Conservation (phyloP, 2,113 vertebrate genomes). For the Nicator chloris region DNA sequence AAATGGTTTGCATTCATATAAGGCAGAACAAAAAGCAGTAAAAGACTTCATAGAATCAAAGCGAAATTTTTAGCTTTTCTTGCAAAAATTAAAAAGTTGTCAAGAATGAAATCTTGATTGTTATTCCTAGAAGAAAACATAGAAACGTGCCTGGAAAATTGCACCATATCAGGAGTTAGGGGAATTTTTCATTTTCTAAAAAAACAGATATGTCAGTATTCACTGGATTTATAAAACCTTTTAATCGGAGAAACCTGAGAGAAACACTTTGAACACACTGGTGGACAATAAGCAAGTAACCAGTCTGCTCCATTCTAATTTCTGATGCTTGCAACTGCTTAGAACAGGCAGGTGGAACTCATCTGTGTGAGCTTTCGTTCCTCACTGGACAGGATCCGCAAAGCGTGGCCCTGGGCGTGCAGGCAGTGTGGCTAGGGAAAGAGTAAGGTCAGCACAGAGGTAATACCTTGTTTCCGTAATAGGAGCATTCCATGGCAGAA, state of each 20-base stretch:
- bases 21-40: constrained; percentile 54
- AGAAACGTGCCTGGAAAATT: constrained; percentile 63
- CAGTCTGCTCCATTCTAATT: constrained; percentile 3
- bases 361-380: neutral
- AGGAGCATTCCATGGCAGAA: constrained; percentile 54
- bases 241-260: constrained; percentile 69
- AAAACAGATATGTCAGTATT: constrained; percentile 30
- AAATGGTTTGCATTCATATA: constrained; percentile 51
- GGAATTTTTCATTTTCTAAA: neutral
- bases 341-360: neutral
- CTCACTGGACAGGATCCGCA: constrained; percentile 6
- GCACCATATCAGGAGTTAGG: constrained; percentile 26
- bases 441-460: constrained; percentile 51
- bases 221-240: constrained; percentile 50
- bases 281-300: neutral
- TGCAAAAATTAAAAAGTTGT: constrained; percentile 61
- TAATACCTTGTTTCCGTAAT: constrained; percentile 50
- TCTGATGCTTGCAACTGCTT: constrained; percentile 7
- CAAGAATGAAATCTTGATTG: constrained; percentile 50
- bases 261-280: constrained; percentile 53
- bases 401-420: constrained; percentile 42
- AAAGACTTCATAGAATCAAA: constrained; percentile 38
- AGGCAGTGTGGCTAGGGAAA: constrained; percentile 48
- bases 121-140: constrained; percentile 54
- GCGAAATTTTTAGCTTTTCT: constrained; percentile 43